Base-by-base conservation (phyloP, 2,888 invertebrate genomes). In the Chaitophorus viminalis region DNA sequence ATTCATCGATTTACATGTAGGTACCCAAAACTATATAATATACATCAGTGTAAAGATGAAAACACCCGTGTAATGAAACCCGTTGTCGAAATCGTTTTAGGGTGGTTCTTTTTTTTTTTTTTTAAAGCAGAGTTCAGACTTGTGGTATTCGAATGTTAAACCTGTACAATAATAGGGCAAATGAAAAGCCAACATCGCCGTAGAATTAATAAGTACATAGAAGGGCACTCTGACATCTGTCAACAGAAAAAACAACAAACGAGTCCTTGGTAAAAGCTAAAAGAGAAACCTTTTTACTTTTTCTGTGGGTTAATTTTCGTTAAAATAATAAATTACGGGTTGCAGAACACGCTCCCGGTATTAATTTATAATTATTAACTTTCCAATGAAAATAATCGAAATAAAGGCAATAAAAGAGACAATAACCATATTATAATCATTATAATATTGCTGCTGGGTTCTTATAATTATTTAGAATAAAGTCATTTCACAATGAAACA, bases 151-250 rank as follows among this genome's bases (percentile, higher is more conserved):
- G 14, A 31, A 65, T 29, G 60, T 46, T 76, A 46, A 84, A 46
- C 76, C 31, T 3, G 25, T 17, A 60, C 65, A n/a, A 76, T 84
- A 65, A 76, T 68, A 46, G 31, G 14, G 36, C 31, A 39, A 84
- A 84, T 76, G 31, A 84, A 76, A 76, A 65, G 25, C 65, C 76
- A 60, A 76, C 84, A 17, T 4, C 25, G 14, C 25, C 17, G 17
- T 39, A 0, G 76, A 76, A 84, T 84, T 84, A 84, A 76, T 76
- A 31, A 76, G 76, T 84, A 65, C 75, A 31, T 25, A 46, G 65
- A 65, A 65, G 65, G 31, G 76, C 84, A 46, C 75, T 65, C 76
- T 84, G 65, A 65, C 39, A 31, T 65, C 36, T 74, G 60, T 74
- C 65, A 46, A 84, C 65, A 21, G 31, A 65, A 33, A 11, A 14